Evolutionary conservation across 2,113 vertebrate species (phyloP).

Genomic region (Todiramphus chloris): DNA sequence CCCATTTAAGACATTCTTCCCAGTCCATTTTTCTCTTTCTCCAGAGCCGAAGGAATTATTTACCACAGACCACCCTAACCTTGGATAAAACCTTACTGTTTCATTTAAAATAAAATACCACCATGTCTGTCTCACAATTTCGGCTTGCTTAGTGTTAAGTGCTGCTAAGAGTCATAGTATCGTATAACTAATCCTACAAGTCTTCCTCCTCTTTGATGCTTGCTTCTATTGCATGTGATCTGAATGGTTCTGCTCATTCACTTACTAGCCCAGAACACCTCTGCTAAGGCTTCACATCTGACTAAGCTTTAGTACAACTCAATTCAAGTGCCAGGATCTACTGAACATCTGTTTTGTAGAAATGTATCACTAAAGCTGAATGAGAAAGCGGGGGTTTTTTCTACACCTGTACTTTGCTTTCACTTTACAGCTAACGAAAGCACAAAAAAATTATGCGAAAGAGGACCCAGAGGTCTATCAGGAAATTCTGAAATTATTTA

Average conservation of each 20-base stretch:
- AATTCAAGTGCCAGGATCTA: not conserved
- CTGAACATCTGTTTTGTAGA: not conserved
- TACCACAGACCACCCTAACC: not conserved
- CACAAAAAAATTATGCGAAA: not conserved
- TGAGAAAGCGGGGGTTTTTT: not conserved
- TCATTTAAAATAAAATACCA: not conserved
- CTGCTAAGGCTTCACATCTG: not conserved
- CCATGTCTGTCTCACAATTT: not conserved
- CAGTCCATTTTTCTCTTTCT: not conserved
- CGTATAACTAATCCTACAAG: not conserved
- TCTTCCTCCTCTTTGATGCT: slow-evolving; percentile 8
- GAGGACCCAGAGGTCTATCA: not conserved
- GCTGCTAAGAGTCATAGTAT: not conserved
- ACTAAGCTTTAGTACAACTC: not conserved
- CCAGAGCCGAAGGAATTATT: not conserved
- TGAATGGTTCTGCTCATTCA: not conserved
- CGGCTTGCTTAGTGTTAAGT: not conserved
- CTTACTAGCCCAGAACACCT: not conserved
- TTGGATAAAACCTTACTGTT: not conserved
- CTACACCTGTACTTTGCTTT: not conserved
- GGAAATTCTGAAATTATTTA: not conserved
- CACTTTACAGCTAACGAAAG: not conserved
- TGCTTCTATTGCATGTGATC: not conserved
- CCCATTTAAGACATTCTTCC: not conserved
- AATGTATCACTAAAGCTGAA: not conserved